phyloP scores from a whole-genome alignment of 2,113 vertebrate species.

The Tyto alba region DNA sequence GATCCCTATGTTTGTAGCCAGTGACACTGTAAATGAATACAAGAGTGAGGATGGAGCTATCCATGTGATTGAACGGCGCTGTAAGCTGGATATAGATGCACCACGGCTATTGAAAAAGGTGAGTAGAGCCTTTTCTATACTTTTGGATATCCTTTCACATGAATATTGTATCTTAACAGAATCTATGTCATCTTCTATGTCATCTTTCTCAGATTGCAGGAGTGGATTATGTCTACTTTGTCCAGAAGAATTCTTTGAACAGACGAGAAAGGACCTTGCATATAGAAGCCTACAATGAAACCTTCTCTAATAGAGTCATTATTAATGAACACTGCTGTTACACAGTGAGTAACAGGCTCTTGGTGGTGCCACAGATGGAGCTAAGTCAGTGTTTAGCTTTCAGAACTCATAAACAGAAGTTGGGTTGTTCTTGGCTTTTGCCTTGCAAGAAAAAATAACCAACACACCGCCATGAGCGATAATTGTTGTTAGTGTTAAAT shows the following conservation, averaged over 20 bases:
- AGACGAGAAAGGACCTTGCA: conserved; percentile 88
- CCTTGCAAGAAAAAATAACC: not conserved
- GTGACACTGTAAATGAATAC: conserved; percentile 82
- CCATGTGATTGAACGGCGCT: conserved; percentile 83
- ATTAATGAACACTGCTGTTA: conserved; percentile 93
- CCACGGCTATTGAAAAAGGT: conserved; percentile 94
- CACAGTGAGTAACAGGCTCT: conserved; percentile 77
- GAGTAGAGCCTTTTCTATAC: not conserved
- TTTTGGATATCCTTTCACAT: not conserved
- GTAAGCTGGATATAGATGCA: conserved; percentile 90
- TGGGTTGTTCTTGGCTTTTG: not conserved
- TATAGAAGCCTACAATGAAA: conserved; percentile 95
- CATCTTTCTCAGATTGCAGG: conserved; percentile 83
- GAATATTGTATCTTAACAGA: not conserved
- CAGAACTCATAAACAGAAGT: not conserved
- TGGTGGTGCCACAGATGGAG: not conserved
- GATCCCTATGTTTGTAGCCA: conserved; percentile 94
- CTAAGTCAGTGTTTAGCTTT: not conserved
- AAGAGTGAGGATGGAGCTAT: conserved; percentile 81
- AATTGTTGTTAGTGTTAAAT: not conserved
- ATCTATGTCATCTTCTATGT: not conserved
- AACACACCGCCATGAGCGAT: not conserved
- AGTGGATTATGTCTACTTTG: conserved; percentile 95
- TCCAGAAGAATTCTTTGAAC: conserved; percentile 93
- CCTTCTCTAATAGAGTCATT: conserved; percentile 92